Evolutionary conservation across 2,888 invertebrate genomes (phyloP).

Genomic region (Rotaria sp.): DNA sequence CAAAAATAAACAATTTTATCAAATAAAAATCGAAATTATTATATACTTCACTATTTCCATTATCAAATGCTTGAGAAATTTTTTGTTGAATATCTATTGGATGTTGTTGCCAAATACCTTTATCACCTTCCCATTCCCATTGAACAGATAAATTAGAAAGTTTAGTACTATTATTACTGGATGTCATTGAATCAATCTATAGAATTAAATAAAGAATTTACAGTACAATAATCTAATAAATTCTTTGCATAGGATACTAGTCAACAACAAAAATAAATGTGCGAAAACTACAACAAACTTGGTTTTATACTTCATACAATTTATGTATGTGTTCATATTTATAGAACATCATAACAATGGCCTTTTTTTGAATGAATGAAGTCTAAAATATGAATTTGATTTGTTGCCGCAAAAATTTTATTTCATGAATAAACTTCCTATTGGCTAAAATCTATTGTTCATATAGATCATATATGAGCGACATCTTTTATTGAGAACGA

Average conservation of each 20-base stretch:
- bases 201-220: too few species aligned
- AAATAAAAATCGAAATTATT: background rate
- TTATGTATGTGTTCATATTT: too few species aligned
- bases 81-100: background rate
- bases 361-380: too few species aligned
- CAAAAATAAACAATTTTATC: background rate
- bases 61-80: background rate
- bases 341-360: too few species aligned
- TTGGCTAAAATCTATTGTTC: background rate
- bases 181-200: background rate
- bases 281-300: too few species aligned
- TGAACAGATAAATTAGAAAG: background rate
- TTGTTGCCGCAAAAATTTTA: background rate
- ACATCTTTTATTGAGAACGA: background rate
- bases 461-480: background rate
- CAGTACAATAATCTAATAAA: too few species aligned
- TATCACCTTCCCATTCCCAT: constrained; percentile 27
- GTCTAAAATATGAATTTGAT: background rate
- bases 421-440: too few species aligned
- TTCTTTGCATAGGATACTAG: too few species aligned
- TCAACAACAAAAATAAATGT: too few species aligned
- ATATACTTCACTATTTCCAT: background rate
- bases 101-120: constrained; percentile 23
- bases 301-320: too few species aligned
- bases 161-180: background rate